phyloP scores from a whole-genome alignment of 53 echinoderm and acorn worm species.

The Glandiceps talaboti region DNA sequence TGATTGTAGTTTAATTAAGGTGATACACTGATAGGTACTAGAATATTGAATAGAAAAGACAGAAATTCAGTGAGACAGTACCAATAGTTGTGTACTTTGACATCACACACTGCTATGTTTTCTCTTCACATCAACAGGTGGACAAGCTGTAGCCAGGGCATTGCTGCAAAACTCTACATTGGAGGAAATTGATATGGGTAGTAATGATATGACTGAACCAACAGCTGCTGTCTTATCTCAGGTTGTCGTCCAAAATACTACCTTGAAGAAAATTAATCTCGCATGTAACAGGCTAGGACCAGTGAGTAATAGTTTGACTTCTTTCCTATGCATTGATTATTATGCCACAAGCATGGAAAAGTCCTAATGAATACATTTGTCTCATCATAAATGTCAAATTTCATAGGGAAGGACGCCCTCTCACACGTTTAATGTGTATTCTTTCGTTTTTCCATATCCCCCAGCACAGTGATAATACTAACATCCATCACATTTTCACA shows the following conservation, averaged over 20 bases:
- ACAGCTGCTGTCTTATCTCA: constrained; percentile 91
- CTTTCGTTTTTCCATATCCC: not conserved
- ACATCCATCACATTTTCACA: constrained; percentile 7
- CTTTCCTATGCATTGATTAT: too few relatives aligned
- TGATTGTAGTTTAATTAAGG: too few relatives aligned
- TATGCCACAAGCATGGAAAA: too few relatives aligned
- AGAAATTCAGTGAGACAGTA: too few relatives aligned
- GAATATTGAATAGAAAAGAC: too few relatives aligned
- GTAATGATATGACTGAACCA: constrained; percentile 93
- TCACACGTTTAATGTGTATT: not conserved
- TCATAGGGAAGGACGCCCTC: not conserved
- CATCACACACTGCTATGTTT: too few relatives aligned
- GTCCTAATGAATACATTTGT: too few relatives aligned
- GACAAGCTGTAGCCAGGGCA: constrained; percentile 70
- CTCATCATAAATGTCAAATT: too few relatives aligned
- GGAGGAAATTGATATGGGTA: constrained; percentile 63
- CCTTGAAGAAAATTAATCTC: constrained; percentile 53
- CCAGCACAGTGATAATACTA: not conserved
- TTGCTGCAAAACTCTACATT: constrained; percentile 79
- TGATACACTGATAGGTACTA: too few relatives aligned
- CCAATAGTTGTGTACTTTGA: too few relatives aligned
- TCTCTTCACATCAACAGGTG: constrained; percentile 44
- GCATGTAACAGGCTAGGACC: constrained; percentile 93
- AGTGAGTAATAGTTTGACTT: constrained; percentile 28
- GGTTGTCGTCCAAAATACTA: constrained; percentile 78